A percentile compares a stretch with the other conserved stretches of the same genome.
Evolutionary conservation across 2,113 vertebrate species (phyloP).

Genomic region (Cebus imitator): DNA sequence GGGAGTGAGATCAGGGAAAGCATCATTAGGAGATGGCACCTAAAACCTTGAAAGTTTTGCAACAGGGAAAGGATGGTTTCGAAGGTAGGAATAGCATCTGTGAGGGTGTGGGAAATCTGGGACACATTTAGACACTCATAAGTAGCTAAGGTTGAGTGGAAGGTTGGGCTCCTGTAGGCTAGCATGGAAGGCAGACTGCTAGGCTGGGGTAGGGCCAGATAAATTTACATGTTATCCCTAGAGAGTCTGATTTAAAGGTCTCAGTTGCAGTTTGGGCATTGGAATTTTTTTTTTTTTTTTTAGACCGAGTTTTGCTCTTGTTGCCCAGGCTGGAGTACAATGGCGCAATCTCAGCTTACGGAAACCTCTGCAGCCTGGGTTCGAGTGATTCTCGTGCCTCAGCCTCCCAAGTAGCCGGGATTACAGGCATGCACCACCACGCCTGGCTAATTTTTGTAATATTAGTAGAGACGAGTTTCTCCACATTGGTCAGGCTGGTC

Average conservation of each 20-base stretch:
- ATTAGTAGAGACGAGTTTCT: too few relatives aligned
- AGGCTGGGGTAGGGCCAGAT: background rate
- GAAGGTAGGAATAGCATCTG: background rate
- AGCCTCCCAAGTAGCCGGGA: too few relatives aligned
- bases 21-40: background rate
- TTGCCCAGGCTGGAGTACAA: too few relatives aligned
- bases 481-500: too few relatives aligned
- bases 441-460: too few relatives aligned
- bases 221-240: background rate
- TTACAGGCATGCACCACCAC: too few relatives aligned
- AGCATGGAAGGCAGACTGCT: background rate
- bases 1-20: background rate
- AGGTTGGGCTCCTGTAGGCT: accelerated
- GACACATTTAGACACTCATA: accelerated
- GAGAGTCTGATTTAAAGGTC: background rate
- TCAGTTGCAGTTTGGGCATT: background rate
- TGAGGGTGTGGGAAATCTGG: background rate
- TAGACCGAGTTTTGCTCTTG: too few relatives aligned
- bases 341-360: too few relatives aligned
- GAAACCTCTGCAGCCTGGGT: too few relatives aligned
- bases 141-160: too few relatives aligned
- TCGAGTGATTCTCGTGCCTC: too few relatives aligned
- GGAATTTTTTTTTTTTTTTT: background rate
- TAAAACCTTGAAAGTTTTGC: background rate
- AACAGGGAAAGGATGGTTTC: background rate